Evolutionary conservation across 1,140 invertebrate species (phyloP), one percentile per base, ranked within the genome.

Genomic region (Zaprionus ornatus): DNA sequence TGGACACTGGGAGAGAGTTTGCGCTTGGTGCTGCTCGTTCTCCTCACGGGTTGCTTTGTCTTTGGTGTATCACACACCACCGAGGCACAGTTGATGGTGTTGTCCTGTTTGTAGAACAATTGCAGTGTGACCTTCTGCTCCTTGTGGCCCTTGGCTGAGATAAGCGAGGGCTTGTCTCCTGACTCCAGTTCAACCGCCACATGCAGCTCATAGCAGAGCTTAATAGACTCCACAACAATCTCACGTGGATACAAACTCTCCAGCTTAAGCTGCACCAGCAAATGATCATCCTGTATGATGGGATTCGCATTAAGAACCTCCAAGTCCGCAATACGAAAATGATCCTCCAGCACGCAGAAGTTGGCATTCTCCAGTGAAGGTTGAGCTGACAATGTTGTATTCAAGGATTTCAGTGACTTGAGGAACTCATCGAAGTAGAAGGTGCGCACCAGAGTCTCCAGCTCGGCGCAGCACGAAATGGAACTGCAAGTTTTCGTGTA

Each of bases 31-130:
- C 92, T 92, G 74, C 90, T 93, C 2, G 88, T 92, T 15, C 92
- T 77, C 0, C 92, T 45, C 12, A 92, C 87, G 60, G 59, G 92
- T 17, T 82, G 92, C 59, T 93, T 95, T 2, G 91, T 91, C 93
- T 93, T 94, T 21, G 92, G 93, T 91, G 94, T 95, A 85, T 93
- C 94, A 82, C 94, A 95, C 27, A 94, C 95, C 21, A 95, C 94
- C 50, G 94, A 95, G 1, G 95, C 95, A 65, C 95, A 94, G 65
- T 94, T 95, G 5, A 97, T 91, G 63, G 95, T 96, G 82, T 95
- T 96, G 87, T 98, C 96, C 88, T 97, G 95, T 90, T 97, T 96
- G 76, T 96, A 96, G 80, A 97, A 96, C 29, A 97, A 92, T 84
- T 95, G 95, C 1, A 95, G 94, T 52, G 95, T 76, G 0, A 91